phyloP scores from a whole-genome alignment of 2,797 vertebrate genomes.

The Neosilurus hyrtlii region DNA sequence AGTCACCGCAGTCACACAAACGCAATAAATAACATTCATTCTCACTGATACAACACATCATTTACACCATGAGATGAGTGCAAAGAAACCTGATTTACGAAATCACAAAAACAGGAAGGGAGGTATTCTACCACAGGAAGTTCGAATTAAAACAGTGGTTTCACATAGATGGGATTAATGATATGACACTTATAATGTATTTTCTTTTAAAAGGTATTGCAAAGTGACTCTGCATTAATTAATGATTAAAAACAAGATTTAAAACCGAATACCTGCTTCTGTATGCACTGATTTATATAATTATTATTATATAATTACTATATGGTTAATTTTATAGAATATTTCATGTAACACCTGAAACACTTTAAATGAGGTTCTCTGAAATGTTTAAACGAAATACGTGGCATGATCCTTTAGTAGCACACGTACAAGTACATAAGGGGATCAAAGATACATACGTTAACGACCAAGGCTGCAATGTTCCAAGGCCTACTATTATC shows the following conservation, averaged over 20 bases:
- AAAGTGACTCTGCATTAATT: slow-evolving; percentile 6
- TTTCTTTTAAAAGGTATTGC: background rate
- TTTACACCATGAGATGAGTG: slow-evolving; percentile 24
- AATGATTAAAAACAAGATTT: slow-evolving; percentile 6
- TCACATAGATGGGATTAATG: background rate
- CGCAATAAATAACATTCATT: slow-evolving; percentile 49
- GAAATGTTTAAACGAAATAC: slow-evolving; percentile 19
- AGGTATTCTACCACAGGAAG: background rate
- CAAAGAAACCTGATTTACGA: slow-evolving; percentile 27
- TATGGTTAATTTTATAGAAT: too few relatives aligned
- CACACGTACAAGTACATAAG: background rate
- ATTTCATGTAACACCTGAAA: slow-evolving; percentile 9
- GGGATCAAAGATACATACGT: background rate
- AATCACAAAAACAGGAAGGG: background rate
- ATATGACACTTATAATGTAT: too few relatives aligned
- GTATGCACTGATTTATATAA: slow-evolving; percentile 5
- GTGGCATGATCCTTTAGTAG: background rate
- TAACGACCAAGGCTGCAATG: too few relatives aligned
- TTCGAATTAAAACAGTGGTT: slow-evolving; percentile 15
- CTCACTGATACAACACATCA: slow-evolving; percentile 10
- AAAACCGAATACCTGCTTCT: slow-evolving; percentile 6
- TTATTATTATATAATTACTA: background rate
- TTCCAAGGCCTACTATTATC: slow-evolving; percentile 11
- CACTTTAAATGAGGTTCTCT: background rate
- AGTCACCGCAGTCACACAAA: slow-evolving; percentile 2